Evolutionary conservation across 2,113 vertebrate species (phyloP).

Genomic region (Catharus minimus): DNA sequence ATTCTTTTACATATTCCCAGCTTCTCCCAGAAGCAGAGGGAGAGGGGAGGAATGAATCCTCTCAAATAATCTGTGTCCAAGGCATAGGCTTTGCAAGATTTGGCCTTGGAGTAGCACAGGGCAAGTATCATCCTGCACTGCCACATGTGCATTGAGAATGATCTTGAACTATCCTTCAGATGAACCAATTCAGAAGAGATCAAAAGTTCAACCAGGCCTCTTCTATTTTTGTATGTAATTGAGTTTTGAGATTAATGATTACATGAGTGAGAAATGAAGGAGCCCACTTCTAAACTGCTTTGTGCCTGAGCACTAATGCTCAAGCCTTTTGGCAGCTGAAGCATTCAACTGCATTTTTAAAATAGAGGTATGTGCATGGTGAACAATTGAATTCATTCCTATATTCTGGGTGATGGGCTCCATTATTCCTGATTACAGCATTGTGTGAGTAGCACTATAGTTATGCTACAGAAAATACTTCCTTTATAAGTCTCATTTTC

Average conservation of each 20-base stretch:
- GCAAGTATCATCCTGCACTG: not conserved
- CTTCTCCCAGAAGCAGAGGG: not conserved
- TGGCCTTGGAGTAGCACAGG: not conserved
- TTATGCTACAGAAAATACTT: constrained; percentile 49
- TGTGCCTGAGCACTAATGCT: not conserved
- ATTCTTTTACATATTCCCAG: not conserved
- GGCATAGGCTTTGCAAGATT: not conserved
- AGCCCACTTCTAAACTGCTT: not conserved
- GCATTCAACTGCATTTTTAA: constrained; percentile 2
- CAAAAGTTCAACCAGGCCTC: not conserved
- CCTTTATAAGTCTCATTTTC: constrained; percentile 40
- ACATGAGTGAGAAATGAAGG: not conserved
- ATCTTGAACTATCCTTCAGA: not conserved
- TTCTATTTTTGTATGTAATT: constrained; percentile 14
- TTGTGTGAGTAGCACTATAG: constrained; percentile 19
- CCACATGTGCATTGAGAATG: accelerated
- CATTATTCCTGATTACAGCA: constrained; percentile 59
- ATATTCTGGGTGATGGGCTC: not conserved
- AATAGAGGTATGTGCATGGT: not conserved
- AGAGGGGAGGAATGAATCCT: not conserved
- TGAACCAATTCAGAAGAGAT: not conserved
- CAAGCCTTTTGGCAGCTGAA: not conserved
- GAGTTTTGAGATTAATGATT: constrained; percentile 50
- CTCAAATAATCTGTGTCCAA: not conserved
- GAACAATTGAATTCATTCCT: constrained; percentile 36